Evolutionary conservation across 2,888 invertebrate species (phyloP), one percentile per base, ranked within the genome.

Genomic region (Polymixis lichenea): DNA sequence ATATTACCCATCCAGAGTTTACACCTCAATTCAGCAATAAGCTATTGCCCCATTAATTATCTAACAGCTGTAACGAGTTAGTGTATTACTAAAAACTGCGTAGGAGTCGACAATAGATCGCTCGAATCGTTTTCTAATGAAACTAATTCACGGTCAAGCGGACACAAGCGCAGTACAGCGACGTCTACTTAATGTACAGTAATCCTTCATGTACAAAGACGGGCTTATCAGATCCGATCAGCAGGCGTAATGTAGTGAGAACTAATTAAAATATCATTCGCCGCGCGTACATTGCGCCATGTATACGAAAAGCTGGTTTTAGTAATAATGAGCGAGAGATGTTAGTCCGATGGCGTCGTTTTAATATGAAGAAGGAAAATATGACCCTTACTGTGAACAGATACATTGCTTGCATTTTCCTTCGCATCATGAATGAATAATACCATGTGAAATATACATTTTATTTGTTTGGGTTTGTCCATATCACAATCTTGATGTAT

Each of bases 251-350:
- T 68, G 61, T 61, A 58, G 22, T 72, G 58, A 68, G 22, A 68
- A 72, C 43, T 69, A 53, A 72, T 71, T 69, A 43, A 49, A 56
- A 53, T 58, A 72, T 68, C 68, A 75, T 84, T 75, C 49, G 81
- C 49, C 32, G 22, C 65, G 66, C 65, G 80, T n/a, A 19, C 22
- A 28, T 61, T 17, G 46, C 70, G 22, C 17, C n/a, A n/a, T 58
- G 43, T 25, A 6, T 22, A 51, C 13, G 51, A 38, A 17, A 51
- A 66, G 65, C 65, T 61, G 43, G 60, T 58, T 5, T 84, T 73
- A 62, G 72, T 74, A 64, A 68, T 32, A 32, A 70, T 74, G 78
- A 75, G 58, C 75, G 83, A 80, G 81, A 78, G 81, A 81, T 79
- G 87, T 80, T 76, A 64, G 64, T 46, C 61, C 17, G 62, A 72